These are phyloP conservation scores for Gymnodraco acuticeps DNA, from an alignment of 2,797 vertebrate genomes.

Conservation along the genomic window DNA sequence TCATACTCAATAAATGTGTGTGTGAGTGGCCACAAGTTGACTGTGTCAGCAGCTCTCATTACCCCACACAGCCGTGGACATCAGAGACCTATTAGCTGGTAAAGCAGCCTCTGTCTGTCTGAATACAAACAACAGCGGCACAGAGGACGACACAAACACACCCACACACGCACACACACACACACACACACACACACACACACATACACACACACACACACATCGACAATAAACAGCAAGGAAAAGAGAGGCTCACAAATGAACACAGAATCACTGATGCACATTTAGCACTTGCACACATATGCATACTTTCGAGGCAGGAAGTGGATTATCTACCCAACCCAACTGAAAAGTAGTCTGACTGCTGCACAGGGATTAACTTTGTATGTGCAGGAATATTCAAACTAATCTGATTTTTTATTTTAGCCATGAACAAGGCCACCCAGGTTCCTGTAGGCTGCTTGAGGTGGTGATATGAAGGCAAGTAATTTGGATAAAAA, in stretches of 20 bases:
- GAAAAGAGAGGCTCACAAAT: slow-evolving; percentile 30
- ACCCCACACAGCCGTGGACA: slow-evolving; percentile 67
- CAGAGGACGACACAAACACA: slow-evolving; percentile 25
- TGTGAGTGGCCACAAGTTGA: slow-evolving; percentile 66
- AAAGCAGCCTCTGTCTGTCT: slow-evolving; percentile 48
- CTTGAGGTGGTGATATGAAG: slow-evolving; percentile 43
- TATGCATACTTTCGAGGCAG: slow-evolving; percentile 37
- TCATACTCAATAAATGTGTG: slow-evolving; percentile 49
- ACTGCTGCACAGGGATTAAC: slow-evolving; percentile 62
- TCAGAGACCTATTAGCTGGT: slow-evolving; percentile 60
- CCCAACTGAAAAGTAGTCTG: slow-evolving; percentile 54
- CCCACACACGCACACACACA: too few species aligned
- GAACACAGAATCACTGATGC: slow-evolving; percentile 39
- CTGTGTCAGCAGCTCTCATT: slow-evolving; percentile 69
- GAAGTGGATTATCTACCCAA: slow-evolving; percentile 64
- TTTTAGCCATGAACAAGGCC: slow-evolving; percentile 45
- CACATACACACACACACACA: slow-evolving; percentile 26
- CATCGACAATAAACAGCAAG: slow-evolving; percentile 24
- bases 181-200: slow-evolving; percentile 34
- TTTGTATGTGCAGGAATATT: slow-evolving; percentile 54
- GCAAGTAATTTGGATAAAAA: slow-evolving; percentile 62
- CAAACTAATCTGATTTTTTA: slow-evolving; percentile 58
- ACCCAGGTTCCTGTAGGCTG: slow-evolving; percentile 44
- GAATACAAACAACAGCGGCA: slow-evolving; percentile 52
- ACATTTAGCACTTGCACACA: slow-evolving; percentile 49